A percentile compares a stretch with the other conserved stretches of the same genome.
Evolutionary conservation across 2,113 vertebrate species (phyloP).

Genomic region (Petrocephalus microphthalmus): DNA sequence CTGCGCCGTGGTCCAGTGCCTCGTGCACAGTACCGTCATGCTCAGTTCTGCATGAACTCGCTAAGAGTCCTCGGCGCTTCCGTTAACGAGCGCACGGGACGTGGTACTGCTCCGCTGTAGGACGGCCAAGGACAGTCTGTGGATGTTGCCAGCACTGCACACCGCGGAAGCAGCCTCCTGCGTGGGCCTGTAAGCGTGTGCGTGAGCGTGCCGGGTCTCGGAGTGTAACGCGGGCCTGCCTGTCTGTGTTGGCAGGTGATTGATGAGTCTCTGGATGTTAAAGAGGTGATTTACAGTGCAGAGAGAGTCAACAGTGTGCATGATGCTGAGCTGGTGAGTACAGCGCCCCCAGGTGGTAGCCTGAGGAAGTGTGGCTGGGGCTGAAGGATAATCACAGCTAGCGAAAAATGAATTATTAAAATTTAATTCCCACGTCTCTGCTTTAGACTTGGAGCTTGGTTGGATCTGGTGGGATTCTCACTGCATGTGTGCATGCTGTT

Average conservation of each 20-base stretch:
- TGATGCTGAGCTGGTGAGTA: conserved; percentile 87
- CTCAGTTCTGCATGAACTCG: neutral
- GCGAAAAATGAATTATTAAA: neutral
- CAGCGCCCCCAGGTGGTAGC: conserved; percentile 46
- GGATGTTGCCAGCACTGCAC: neutral
- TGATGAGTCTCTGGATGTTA: conserved; percentile 93
- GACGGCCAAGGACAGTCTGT: neutral
- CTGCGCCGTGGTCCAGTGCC: neutral
- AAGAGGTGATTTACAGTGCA: conserved; percentile 89
- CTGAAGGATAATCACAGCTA: neutral
- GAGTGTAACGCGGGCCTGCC: conserved; percentile 61
- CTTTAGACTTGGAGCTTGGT: neutral
- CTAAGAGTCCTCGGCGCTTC: neutral
- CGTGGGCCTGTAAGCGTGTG: neutral
- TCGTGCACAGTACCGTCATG: neutral
- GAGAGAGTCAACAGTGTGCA: conserved; percentile 82
- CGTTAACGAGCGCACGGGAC: neutral
- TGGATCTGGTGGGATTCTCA: neutral
- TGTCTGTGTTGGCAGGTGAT: conserved; percentile 82
- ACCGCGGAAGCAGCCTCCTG: no score
- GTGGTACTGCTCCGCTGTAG: neutral
- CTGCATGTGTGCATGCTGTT: neutral
- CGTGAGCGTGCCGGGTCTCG: conserved; percentile 7
- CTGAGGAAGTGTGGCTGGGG: neutral
- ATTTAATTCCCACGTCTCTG: neutral